phyloP scores from a whole-genome alignment of 2,888 invertebrate genomes.

The Cenopis cana region DNA sequence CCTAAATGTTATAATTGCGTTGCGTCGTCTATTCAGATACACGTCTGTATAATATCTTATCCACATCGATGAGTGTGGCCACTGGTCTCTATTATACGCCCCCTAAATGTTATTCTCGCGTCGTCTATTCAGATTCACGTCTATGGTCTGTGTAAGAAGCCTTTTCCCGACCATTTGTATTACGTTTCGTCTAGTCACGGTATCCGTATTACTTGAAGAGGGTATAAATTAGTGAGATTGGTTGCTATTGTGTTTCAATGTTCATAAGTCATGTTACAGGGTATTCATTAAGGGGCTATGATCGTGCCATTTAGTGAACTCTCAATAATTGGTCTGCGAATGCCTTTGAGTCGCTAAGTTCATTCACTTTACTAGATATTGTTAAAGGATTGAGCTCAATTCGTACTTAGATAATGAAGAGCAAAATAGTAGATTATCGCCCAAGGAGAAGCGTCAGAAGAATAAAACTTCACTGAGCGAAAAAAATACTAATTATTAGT shows the following conservation, averaged over 20 bases:
- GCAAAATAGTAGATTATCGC: no score
- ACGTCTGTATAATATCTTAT: no score
- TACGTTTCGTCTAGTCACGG: conserved; percentile 40
- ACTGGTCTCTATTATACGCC: not conserved
- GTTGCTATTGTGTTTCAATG: conserved; percentile 39
- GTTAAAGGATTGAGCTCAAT: no score
- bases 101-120: not conserved
- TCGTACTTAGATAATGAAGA: no score
- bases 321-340: not conserved
- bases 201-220: conserved; percentile 42
- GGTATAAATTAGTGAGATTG: conserved; percentile 43
- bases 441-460: no score
- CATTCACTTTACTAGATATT: not conserved
- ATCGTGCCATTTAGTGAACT: conserved; percentile 6
- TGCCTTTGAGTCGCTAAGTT: not conserved
- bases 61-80: no score
- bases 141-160: conserved; percentile 25
- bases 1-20: not conserved
- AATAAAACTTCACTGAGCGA: no score
- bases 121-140: not conserved
- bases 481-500: no score
- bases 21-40: not conserved
- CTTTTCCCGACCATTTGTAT: conserved; percentile 40
- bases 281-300: conserved; percentile 2
- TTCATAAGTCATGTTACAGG: conserved; percentile 32